Base-by-base conservation (phyloP, 2,797 vertebrate genomes). In the Glossophaga mutica region DNA sequence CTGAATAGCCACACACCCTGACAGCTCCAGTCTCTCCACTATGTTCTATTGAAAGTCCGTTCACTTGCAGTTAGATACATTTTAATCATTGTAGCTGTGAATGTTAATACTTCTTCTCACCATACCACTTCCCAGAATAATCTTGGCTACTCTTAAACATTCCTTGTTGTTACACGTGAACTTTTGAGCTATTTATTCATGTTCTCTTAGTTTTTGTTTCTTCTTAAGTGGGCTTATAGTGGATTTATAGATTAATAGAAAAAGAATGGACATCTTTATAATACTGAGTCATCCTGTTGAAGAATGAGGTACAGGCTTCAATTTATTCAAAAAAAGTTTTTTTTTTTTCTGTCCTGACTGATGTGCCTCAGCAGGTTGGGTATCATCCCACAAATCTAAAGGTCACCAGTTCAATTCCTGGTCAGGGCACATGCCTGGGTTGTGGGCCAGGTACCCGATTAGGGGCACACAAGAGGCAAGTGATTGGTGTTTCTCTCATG, bases 181-280 rank as follows among this genome's bases (percentile, higher is more conserved):
- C 57, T 71, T 93, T 37, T 90, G 68, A 82, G 73, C 62, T 73
- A 29, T 48, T 85, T 94, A 46, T 29, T 87, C 57, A 81, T 29
- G 19, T 89, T 92, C 62, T 59, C 37, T n/a, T 52, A 16, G 62
- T 21, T 91, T 44, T 79, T 57, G 29, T 21, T 91, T 48, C 74
- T 57, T 86, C 78, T 71, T 19, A 37, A 50, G 14, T 59, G 29
- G 21, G 22, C 79, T 70, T 42, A 55, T 5, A 44, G 19, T 29
- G 5, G 65, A 71, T 52, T 73, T 96, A 50, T n/a, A 83, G 46
- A 55, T 86, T 68, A 78, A 70, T 78, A 85, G 84, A 37, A 77
- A 88, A 90, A 79, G 5, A 91, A 74, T 15, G 29, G 57, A 39
- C 9, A 9, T 79, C 57, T 95, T 78, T 78, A 32, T 81, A 65